phyloP scores from a whole-genome alignment of 2,888 invertebrate genomes.

The Drosophila flavopinicola region DNA sequence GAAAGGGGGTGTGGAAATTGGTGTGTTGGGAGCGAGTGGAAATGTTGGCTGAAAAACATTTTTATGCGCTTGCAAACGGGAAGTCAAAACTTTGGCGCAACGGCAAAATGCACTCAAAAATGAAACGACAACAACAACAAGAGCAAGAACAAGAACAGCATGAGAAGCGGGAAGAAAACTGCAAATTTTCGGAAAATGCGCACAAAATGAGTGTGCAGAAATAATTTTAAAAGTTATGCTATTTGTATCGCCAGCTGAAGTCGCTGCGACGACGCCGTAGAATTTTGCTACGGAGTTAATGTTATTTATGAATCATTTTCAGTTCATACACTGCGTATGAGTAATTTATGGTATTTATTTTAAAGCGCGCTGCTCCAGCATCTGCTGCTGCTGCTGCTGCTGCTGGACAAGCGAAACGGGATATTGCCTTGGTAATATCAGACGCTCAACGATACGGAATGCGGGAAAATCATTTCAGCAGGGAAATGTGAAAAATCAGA shows the following conservation, averaged over 20 bases:
- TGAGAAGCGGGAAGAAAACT: slow-evolving; percentile 43
- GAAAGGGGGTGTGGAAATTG: not conserved
- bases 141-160: slow-evolving; percentile 13
- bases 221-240: slow-evolving; percentile 70
- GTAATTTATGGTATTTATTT: slow-evolving; percentile 52
- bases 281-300: slow-evolving; percentile 59
- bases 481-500: not conserved
- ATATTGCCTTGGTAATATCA: not conserved
- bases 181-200: slow-evolving; percentile 58
- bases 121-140: slow-evolving; percentile 36
- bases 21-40: slow-evolving; percentile 15
- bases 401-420: slow-evolving; percentile 4
- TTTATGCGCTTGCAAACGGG: slow-evolving; percentile 72
- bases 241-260: slow-evolving; percentile 54
- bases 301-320: slow-evolving; percentile 68
- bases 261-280: slow-evolving; percentile 31
- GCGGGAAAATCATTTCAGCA: not conserved
- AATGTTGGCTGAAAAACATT: slow-evolving; percentile 63
- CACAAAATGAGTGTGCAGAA: slow-evolving; percentile 73
- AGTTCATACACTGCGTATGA: slow-evolving; percentile 44
- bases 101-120: slow-evolving; percentile 73
- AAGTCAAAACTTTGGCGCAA: slow-evolving; percentile 72
- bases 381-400: not conserved
- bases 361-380: slow-evolving; percentile 9
- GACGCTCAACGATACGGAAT: not conserved